A percentile compares a stretch with the other conserved stretches of the same genome.
Evolutionary conservation across 2,797 vertebrate genomes (phyloP).

Genomic region (Clangula hyemalis): DNA sequence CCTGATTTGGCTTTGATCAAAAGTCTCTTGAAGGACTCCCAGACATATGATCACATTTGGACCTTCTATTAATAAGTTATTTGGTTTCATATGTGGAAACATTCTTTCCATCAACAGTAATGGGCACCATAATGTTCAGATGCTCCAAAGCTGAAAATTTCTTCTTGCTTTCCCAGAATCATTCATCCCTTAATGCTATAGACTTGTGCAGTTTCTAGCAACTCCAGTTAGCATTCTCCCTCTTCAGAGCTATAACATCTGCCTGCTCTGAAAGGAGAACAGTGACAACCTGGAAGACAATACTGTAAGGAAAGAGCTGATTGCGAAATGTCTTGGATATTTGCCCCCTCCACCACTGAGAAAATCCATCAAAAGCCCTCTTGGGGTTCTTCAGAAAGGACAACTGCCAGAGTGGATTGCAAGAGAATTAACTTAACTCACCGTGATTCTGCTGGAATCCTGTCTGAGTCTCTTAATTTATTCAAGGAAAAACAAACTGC

Average conservation of each 20-base stretch:
- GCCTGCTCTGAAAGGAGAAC: slow-evolving; percentile 32
- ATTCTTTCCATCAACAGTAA: neutral
- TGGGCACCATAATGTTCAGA: neutral
- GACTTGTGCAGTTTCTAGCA: neutral
- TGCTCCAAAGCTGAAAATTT: neutral
- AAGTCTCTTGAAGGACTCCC: neutral
- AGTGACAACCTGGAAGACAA: neutral
- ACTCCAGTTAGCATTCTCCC: neutral
- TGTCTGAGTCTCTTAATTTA: slow-evolving; percentile 67
- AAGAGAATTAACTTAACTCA: neutral
- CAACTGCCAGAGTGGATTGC: slow-evolving; percentile 36
- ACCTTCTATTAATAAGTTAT: neutral
- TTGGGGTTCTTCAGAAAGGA: neutral
- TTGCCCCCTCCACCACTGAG: neutral
- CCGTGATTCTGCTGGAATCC: slow-evolving; percentile 43
- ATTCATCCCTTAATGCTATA: neutral
- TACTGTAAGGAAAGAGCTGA: neutral
- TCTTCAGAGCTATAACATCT: neutral
- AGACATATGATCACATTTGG: neutral
- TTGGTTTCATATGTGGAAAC: neutral
- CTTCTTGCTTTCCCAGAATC: neutral
- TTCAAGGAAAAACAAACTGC: slow-evolving; percentile 73
- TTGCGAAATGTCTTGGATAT: slow-evolving; percentile 21
- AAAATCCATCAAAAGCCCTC: slow-evolving; percentile 8
- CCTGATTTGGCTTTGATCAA: neutral